These are phyloP conservation scores for Tupaia tana DNA, from an alignment of 2,113 vertebrate genomes.

Conservation along the genomic window DNA sequence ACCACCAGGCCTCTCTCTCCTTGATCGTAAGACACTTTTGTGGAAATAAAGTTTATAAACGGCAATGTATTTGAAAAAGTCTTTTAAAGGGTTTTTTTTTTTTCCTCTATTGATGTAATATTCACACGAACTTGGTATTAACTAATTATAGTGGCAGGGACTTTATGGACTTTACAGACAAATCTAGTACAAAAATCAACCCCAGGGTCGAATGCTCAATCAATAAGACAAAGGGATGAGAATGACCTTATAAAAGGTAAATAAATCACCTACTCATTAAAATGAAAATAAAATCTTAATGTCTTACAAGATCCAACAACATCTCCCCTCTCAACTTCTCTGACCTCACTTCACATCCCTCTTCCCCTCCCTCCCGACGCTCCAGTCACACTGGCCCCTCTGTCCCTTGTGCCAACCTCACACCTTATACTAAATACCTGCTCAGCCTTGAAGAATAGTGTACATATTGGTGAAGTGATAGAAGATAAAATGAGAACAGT, in stretches of 20 bases:
- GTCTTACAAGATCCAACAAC: not conserved
- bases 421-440: not conserved
- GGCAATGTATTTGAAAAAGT: not conserved
- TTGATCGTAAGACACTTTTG: not conserved
- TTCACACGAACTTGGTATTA: not conserved
- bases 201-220: not conserved
- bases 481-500: not conserved
- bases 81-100: not conserved
- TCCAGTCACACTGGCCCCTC: not conserved
- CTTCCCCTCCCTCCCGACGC: not conserved
- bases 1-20: not conserved
- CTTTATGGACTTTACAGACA: not conserved
- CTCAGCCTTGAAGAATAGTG: not conserved
- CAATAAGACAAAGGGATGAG: not conserved
- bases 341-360: not conserved
- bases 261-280: not conserved
- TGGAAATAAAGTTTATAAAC: not conserved
- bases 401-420: not conserved
- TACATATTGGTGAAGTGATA: not conserved
- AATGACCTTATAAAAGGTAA: not conserved
- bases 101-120: not conserved
- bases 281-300: conserved; percentile 7
- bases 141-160: not conserved
- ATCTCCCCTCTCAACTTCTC: not conserved
- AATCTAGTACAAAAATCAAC: not conserved